Base-by-base conservation (phyloP, 1,140 invertebrate genomes). In the Heliothis virescens region DNA sequence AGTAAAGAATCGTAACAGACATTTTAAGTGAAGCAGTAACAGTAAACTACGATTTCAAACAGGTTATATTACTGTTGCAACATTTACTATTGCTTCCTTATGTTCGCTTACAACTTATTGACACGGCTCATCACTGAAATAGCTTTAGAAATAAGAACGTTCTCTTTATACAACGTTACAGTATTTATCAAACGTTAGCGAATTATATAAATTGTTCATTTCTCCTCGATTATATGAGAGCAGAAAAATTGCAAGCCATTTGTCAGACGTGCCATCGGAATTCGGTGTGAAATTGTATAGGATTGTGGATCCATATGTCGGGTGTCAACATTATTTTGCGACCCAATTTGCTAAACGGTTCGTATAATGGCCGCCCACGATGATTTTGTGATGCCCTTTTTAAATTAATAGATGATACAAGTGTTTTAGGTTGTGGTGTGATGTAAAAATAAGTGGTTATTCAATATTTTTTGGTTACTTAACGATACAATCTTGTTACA, bases 341-440 rank as follows among this genome's bases (percentile, higher is more conserved):
- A 76, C 74, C 74, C 60, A 47, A 63, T 76, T 76, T 47, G 60
- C 26, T 76, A 76, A 76, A 76, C 74, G 59, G 72, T 60, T 76
- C 57, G 74, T 16, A 29, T 26, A 71, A 75, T 75, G 41, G 21
- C 47, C 72, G 72, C 57, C 57, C 41, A 62, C 72, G 71, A 15
- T 52, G 11, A 13, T 5, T 52, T 75, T 62, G 47, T 76, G 26
- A 34, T 65, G 74, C 74, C 60, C 50, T 76, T 76, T 52, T 76
- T 65, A 65, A 34, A 34, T 41, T 50, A 48, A 12, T 9, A 48
- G 55, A 18, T 18, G 55, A 18, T 57, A 57, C 16, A 18, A 57
- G 16, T 41, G 34, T 1, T 41, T 5, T 41, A 41, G 34, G 9
- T n/a, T 41, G 34, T 41, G 9, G 5, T 41, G 34, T n/a, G n/a